Percentiles rank a stretch among this genome's conserved stretches.
These are phyloP conservation scores for Spodoptera litura DNA, from an alignment of 1,140 invertebrate species.

Conservation along the genomic window DNA sequence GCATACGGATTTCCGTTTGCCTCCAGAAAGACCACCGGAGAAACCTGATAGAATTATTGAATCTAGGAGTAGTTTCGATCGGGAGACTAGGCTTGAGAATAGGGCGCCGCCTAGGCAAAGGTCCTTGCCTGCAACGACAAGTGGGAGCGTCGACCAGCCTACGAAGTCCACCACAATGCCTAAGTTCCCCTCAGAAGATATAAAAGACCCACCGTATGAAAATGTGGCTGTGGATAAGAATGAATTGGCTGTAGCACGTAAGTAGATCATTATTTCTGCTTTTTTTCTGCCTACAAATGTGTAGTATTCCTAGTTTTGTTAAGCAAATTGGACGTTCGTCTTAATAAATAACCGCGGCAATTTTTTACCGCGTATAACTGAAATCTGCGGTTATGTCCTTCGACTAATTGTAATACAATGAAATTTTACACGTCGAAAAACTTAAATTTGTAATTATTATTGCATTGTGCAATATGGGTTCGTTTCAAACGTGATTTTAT, in stretches of 20 bases:
- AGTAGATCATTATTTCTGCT: slow-evolving; percentile 52
- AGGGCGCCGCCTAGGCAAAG: slow-evolving; percentile 76
- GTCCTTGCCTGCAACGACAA: slow-evolving; percentile 71
- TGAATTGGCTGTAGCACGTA: slow-evolving; percentile 73
- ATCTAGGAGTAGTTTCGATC: slow-evolving; percentile 69
- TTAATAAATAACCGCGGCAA: too few species aligned
- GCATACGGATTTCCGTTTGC: slow-evolving; percentile 66
- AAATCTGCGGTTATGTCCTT: too few species aligned
- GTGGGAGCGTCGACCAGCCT: slow-evolving; percentile 67
- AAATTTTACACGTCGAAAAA: too few species aligned
- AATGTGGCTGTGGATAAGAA: slow-evolving; percentile 80
- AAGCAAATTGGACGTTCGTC: too few species aligned
- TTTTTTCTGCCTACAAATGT: not conserved
- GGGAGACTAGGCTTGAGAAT: slow-evolving; percentile 66
- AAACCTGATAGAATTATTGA: slow-evolving; percentile 63
- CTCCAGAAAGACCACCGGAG: slow-evolving; percentile 71
- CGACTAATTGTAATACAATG: too few species aligned
- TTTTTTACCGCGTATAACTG: too few species aligned
- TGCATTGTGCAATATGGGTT: too few species aligned
- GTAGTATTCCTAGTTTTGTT: too few species aligned
- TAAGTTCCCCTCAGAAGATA: slow-evolving; percentile 78
- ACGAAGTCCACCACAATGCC: slow-evolving; percentile 81
- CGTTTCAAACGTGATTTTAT: too few species aligned
- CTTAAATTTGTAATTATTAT: too few species aligned
- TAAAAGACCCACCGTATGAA: slow-evolving; percentile 79